Evolutionary conservation across 2,797 vertebrate genomes (phyloP), one percentile per base, ranked within the genome.

Genomic region (Ceyx erithaca): DNA sequence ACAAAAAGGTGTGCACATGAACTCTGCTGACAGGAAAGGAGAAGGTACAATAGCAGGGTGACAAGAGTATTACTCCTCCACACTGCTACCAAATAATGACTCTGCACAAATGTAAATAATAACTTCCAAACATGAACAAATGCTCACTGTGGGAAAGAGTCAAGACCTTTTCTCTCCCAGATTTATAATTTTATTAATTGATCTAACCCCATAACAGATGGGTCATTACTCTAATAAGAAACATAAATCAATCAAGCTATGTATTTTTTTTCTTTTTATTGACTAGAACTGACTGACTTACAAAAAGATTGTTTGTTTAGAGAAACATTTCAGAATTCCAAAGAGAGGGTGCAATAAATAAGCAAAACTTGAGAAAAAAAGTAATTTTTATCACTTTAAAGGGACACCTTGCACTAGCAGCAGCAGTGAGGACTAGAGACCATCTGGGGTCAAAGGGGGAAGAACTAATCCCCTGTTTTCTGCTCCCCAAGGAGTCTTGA

Each of bases 121-220:
- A 64, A 85, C 31, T 71, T 89, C 54, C 7, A 30, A 85, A 91
- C n/a, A 40, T 46, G 30, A 94, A 61, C 25, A 97, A 94, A 94
- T 59, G 66, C 68, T 95, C 90, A 75, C 52, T 12, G 1, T 70
- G 41, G 75, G 25, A 82, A 94, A 95, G 51, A 94, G 25, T 55
- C 31, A 59, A 89, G 71, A 87, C 18, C 13, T 85, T 81, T 82
- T 66, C n/a, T 40, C 61, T 91, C 88, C 51, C 80, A 80, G 46
- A 89, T 92, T 87, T 94, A 80, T 82, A 87, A 90, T 93, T 92
- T 94, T 92, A 91, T 82, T 7, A 93, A 96, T 64, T 90, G 85
- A 96, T 68, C 41, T 43, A 85, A 35, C 45, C 67, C 35, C 23
- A 7, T 63, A 95, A 84, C 40, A 94, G 51, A 96, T 91, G 59